Percentiles rank a stretch among this genome's conserved stretches.
These are phyloP conservation scores for Rutilus rutilus DNA, from an alignment of 2,113 vertebrate genomes.

Conservation along the genomic window DNA sequence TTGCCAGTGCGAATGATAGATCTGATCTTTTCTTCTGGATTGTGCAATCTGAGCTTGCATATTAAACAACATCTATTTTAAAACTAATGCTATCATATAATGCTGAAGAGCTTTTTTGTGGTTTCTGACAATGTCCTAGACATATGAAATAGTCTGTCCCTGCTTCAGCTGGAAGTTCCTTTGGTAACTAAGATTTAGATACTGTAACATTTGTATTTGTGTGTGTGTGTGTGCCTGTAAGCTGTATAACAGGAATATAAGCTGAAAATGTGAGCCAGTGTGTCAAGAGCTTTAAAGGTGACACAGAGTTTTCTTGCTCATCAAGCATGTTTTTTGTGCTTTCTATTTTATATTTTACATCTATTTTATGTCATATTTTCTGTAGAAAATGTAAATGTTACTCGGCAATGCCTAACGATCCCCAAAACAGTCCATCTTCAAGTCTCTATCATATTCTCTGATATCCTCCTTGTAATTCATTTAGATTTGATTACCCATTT, in stretches of 20 bases:
- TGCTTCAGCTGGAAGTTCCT: neutral
- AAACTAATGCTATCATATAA: neutral
- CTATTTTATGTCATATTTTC: too few species aligned
- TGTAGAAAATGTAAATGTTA: too few species aligned
- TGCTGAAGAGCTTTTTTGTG: constrained; percentile 1
- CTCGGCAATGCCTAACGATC: neutral
- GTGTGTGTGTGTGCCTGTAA: constrained; percentile 28
- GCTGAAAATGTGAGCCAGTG: neutral
- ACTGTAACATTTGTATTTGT: constrained; percentile 12
- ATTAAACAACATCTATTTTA: constrained; percentile 8
- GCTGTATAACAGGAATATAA: constrained; percentile 19
- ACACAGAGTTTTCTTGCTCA: neutral
- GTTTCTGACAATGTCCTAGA: neutral
- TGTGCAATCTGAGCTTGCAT: neutral
- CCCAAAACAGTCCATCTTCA: neutral
- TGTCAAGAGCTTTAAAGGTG: neutral
- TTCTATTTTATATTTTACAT: neutral
- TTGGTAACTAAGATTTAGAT: neutral
- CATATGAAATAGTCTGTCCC: neutral
- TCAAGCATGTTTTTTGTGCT: neutral
- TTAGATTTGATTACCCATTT: neutral
- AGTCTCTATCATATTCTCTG: neutral
- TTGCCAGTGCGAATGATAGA: constrained; percentile 13
- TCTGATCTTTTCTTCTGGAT: constrained; percentile 4
- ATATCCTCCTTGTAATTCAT: neutral